Conservation (phyloP, 2,888 invertebrate species). For the Folsomia manolachei region DNA sequence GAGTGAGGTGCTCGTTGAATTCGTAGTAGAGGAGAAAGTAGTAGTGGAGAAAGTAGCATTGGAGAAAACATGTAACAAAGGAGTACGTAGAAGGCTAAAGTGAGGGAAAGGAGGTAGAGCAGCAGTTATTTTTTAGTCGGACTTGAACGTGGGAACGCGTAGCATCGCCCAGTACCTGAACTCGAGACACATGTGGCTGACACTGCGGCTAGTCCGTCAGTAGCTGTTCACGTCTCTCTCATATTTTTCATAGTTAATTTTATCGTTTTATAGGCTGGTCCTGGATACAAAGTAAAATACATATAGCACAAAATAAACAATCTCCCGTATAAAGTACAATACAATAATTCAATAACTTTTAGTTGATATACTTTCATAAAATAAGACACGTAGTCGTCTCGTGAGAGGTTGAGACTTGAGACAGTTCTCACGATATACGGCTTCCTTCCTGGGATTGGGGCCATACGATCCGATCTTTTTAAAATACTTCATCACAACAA, state of each 20-base stretch:
- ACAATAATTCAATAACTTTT: too few species aligned
- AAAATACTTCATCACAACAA: too few species aligned
- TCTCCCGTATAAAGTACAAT: too few species aligned
- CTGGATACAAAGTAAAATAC: too few species aligned
- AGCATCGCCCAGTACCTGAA: constrained; percentile 1
- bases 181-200: background rate
- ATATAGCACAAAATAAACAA: too few species aligned
- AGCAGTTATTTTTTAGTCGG: background rate
- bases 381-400: too few species aligned
- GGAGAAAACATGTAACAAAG: background rate
- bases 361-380: too few species aligned
- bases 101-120: background rate
- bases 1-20: too few species aligned
- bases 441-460: too few species aligned
- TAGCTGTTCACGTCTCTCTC: background rate
- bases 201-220: constrained; percentile 7
- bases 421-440: too few species aligned
- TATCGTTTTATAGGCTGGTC: background rate
- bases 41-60: background rate
- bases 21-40: background rate
- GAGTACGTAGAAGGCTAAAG: background rate
- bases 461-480: too few species aligned
- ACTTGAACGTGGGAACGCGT: background rate
- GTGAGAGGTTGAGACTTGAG: too few species aligned
- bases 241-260: background rate